A percentile compares a stretch with the other conserved stretches of the same genome.
These are phyloP conservation scores for Autographa pulchrina DNA, from an alignment of 2,888 invertebrate genomes.

Conservation along the genomic window DNA sequence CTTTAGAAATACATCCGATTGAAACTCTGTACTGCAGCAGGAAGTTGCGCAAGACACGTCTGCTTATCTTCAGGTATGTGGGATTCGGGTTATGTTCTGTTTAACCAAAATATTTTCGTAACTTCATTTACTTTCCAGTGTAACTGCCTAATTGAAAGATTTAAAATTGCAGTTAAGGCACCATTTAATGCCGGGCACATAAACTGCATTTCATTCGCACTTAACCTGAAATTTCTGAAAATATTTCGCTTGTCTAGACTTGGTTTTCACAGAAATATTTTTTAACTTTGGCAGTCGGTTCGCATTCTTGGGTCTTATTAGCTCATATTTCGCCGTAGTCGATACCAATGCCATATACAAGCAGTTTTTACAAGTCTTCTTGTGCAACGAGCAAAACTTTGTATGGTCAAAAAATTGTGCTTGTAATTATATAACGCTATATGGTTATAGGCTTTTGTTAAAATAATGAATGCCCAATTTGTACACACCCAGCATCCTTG, in stretches of 20 bases:
- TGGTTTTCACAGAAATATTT: background rate
- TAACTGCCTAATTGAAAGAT: constrained; percentile 56
- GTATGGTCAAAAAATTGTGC: constrained; percentile 69
- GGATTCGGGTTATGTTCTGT: constrained; percentile 67
- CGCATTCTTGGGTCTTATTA: constrained; percentile 20
- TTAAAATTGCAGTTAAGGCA: constrained; percentile 28
- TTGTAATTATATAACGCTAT: constrained; percentile 79
- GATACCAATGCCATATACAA: constrained; percentile 57
- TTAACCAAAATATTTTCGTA: constrained; percentile 71
- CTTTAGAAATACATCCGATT: constrained; percentile 60
- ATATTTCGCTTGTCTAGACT: constrained; percentile 29
- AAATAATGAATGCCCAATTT: constrained; percentile 83
- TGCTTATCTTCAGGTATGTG: constrained; percentile 68
- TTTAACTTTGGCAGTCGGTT: background rate
- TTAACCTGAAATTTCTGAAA: constrained; percentile 18
- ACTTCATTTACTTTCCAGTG: constrained; percentile 62
- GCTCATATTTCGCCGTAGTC: constrained; percentile 47
- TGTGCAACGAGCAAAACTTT: constrained; percentile 69
- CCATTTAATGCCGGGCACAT: constrained; percentile 33
- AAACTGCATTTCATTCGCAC: constrained; percentile 26
- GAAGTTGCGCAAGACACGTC: constrained; percentile 66
- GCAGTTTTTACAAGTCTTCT: constrained; percentile 47
- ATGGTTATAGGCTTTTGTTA: constrained; percentile 81
- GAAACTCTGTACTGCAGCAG: constrained; percentile 44
- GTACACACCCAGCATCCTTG: constrained; percentile 78